phyloP scores from a whole-genome alignment of 2,888 invertebrate species.

The Auanema freiburgensis region DNA sequence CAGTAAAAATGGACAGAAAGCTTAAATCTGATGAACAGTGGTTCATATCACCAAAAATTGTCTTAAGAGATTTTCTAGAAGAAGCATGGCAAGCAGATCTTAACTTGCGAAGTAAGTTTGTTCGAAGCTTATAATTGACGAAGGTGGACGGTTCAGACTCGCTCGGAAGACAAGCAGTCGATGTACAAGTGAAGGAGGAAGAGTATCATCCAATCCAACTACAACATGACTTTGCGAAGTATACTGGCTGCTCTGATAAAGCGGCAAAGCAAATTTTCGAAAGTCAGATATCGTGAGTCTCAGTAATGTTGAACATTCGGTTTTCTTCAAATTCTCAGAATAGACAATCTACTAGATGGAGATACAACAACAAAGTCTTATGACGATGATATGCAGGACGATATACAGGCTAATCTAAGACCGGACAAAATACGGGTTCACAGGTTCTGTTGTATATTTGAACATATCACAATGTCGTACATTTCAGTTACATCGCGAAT shows the following conservation, averaged over 20 bases:
- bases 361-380: too few relatives aligned
- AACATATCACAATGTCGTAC: not conserved
- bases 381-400: too few relatives aligned
- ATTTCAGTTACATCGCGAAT: constrained; percentile 11
- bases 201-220: too few relatives aligned
- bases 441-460: not conserved
- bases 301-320: too few relatives aligned
- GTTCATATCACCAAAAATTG: constrained; percentile 35
- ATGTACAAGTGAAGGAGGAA: not conserved
- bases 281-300: too few relatives aligned
- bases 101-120: constrained; percentile 1
- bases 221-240: too few relatives aligned
- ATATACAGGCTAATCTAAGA: too few relatives aligned
- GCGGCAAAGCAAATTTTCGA: not conserved
- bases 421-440: not conserved
- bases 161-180: not conserved
- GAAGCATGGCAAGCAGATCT: constrained; percentile 13
- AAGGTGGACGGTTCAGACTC: not conserved
- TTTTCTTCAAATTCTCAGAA: too few relatives aligned
- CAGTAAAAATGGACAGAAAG: constrained; percentile 31
- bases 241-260: too few relatives aligned
- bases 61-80: constrained; percentile 25
- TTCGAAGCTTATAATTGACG: not conserved
- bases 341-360: too few relatives aligned
- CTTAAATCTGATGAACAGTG: constrained; percentile 38